Evolutionary conservation across 2,113 vertebrate species (phyloP), one percentile per base, ranked within the genome.

Genomic region (Hucho hucho): DNA sequence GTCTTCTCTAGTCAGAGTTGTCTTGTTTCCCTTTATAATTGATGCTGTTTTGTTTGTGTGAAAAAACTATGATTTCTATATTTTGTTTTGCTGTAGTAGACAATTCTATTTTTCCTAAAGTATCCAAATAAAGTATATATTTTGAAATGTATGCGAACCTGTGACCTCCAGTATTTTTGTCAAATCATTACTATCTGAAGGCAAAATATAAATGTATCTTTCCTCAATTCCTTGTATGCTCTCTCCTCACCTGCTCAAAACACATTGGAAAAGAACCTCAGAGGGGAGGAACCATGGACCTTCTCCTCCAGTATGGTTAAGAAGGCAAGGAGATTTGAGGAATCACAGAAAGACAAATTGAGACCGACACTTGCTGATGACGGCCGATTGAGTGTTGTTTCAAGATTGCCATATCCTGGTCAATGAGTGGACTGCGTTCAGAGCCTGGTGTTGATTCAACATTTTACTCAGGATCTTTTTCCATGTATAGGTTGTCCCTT

Each of bases 121-220:
- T 16, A 47, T 75, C 6, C 28, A 78, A 87, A 81, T 86, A 85
- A 84, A 86, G 26, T 79, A 26, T 84, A 64, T 75, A 75, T 80
- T 80, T 78, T 49, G 28, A 37, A 67, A 9, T 59, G 4, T n/a
- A 6, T 7, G 58, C 4, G 16, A 61, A 61, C 18, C 58, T 61
- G 2, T 61, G n/a, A 24, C n/a, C 16, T 53, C 3, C 4, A 53
- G 12, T 53, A 3, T 53, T 53, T 53, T 53, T 53, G 49, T 53
- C 16, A 18, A 53, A 9, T 43, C 49, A 4, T 14, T 53, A 16
- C 12, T 7, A 61, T 1, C n/a, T 12, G 6, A 22, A 22, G 58
- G n/a, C 6, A 61, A n/a, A 24, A 11, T n/a, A 11, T 56, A 9
- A 43, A 43, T 43, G 11, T 11, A 43, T 11, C 2, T 11, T 43